Base-by-base conservation (phyloP, 2,113 vertebrate genomes). In the Siphamia tubifer region DNA sequence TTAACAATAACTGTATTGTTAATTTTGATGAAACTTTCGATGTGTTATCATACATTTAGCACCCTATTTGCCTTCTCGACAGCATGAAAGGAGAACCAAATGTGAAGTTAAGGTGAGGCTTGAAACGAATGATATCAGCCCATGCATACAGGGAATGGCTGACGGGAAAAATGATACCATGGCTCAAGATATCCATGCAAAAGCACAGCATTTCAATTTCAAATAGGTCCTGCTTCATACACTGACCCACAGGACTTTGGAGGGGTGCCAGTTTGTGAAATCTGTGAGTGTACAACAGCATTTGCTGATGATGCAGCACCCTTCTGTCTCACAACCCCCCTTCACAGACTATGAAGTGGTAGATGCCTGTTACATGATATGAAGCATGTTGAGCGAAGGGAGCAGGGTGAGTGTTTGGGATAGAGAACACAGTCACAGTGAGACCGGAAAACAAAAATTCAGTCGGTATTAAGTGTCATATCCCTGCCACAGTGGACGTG, bases 351-450 rank as follows among this genome's bases (percentile, higher is more conserved):
- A 75, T 77, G 81, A 77, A 93, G 90, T 94, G 93, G 92, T 95
- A 94, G 90, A 83, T 92, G 90, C 84, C 87, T 89, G 92, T 92
- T 94, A 94, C 90, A 94, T 94, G 94, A 95, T 94, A 87, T 74
- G 88, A 87, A 93, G 91, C 92, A 83, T 92, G 89, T 93, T 85
- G 58, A 83, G 78, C 62, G 42, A 30, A 66, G 40, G 43, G 62
- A 83, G 84, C 69, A 39, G 74, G 38, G 51, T 6, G 51, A 57
- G 52, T 60, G 75, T 77, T 80, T 85, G 75, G 81, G 78, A 85
- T 68, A 56, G 42, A 36, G 49, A 64, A 44, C 40, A 27, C 49
- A 57, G 68, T 72, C 19, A 27, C 74, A 65, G 73, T 12, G 51
- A 82, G 74, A 61, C 5, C 57, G 42, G 55, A 31, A 74, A 80